Base-by-base conservation (phyloP, 2,888 invertebrate genomes). In the Lepidochitona cinerea region DNA sequence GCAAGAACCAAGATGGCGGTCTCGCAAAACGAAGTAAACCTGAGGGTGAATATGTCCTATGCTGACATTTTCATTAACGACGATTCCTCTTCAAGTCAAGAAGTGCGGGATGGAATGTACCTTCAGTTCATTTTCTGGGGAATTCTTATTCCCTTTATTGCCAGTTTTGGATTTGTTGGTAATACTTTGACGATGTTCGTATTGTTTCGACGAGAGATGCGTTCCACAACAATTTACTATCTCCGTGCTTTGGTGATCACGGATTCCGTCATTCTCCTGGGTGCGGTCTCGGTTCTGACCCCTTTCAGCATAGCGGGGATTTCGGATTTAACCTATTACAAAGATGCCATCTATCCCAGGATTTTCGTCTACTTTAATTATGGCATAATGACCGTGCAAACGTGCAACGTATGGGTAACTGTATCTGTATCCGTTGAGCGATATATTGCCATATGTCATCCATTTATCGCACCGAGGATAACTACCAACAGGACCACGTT, bases 371-470 rank as follows among this genome's bases (percentile, higher is more conserved):
- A 86, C 7, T 80, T 83, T 33, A 84, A 84, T 65, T 87, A 82
- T 71, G 75, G 85, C 35, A 84, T 86, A 4, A 88, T 88, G 85
- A 82, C 86, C 0, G 79, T 87, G 29, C 89, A 89, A 74, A 83
- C 86, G 71, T 80, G 83, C 68, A 89, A 87, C 68, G 86, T 89
- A 1, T 88, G 88, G 86, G 80, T 87, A 18, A 89, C 88, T 0
- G 84, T 89, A 37, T 83, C 86, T 1, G 88, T 89, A 26, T 84
- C 88, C 1, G 83, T 88, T 35, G 88, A 89, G 74, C 81, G 89
- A 1, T 89, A 87, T 75, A 85, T 87, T 29, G 83, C 87, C 37
- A 88, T 89, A 49, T 89, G 89, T 73, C 84, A 86, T 68, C 89
- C 89, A 23, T 87, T 88, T 74, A 82, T 77, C 66, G 84, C 87